Conservation (phyloP, 2,888 invertebrate species). For the Euclidia mi region DNA sequence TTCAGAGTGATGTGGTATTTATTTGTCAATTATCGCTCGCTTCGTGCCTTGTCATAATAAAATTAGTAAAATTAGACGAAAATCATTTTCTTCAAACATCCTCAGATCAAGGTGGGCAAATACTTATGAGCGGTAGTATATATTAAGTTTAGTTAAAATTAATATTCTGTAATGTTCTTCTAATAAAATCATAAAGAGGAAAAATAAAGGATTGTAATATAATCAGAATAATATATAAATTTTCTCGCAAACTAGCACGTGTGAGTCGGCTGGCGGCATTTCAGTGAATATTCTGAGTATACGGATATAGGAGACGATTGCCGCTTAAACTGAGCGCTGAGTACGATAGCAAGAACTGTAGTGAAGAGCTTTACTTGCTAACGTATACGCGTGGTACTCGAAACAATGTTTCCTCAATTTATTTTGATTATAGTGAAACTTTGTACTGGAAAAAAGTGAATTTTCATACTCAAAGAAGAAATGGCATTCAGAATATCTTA, state of each 20-base stretch:
- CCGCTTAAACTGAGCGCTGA: constrained; percentile 34
- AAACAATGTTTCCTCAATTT: constrained; percentile 43
- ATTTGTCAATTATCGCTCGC: too few species aligned
- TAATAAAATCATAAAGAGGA: too few species aligned
- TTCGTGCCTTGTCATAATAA: too few species aligned
- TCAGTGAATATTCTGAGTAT: constrained; percentile 42
- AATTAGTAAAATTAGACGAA: too few species aligned
- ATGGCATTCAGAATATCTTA: neutral
- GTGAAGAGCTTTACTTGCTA: constrained; percentile 7
- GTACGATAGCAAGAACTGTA: constrained; percentile 16
- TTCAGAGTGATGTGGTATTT: too few species aligned
- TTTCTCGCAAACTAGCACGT: constrained; percentile 12
- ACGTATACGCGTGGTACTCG: constrained; percentile 7
- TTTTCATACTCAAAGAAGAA: constrained; percentile 12
- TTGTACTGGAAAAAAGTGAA: constrained; percentile 20
- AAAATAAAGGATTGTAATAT: too few species aligned
- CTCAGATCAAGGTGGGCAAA: too few species aligned
- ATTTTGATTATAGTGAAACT: constrained; percentile 28
- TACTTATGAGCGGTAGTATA: too few species aligned
- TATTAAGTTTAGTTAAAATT: too few species aligned
- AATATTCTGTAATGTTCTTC: too few species aligned
- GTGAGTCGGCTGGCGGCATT: constrained; percentile 20
- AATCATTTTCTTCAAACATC: too few species aligned
- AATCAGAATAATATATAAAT: constrained; percentile 13
- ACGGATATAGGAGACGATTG: constrained; percentile 29